These are phyloP conservation scores for Ibidorhyncha struthersii DNA, from an alignment of 2,113 vertebrate genomes.

Conservation along the genomic window DNA sequence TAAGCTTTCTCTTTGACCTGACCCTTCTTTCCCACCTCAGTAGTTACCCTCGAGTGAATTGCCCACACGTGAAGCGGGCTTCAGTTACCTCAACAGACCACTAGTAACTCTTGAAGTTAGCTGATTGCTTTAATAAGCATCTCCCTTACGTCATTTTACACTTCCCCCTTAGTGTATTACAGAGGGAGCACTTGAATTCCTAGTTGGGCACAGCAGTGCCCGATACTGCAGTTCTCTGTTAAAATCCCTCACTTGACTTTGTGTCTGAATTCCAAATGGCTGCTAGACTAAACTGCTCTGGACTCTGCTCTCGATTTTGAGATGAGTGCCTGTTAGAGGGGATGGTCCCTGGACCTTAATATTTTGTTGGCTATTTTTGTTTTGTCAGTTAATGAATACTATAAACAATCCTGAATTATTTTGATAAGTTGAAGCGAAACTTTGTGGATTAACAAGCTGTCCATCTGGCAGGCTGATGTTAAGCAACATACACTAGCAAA, in stretches of 20 bases:
- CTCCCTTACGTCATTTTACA: background rate
- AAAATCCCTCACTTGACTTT: background rate
- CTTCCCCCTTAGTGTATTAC: background rate
- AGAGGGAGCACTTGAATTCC: background rate
- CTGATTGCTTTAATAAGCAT: background rate
- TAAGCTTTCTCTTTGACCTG: background rate
- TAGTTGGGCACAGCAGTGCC: background rate
- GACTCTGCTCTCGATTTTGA: background rate
- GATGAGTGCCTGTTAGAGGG: background rate
- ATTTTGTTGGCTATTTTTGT: background rate
- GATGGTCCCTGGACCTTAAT: background rate
- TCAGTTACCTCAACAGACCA: background rate
- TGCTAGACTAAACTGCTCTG: background rate
- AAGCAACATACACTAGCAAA: constrained; percentile 91
- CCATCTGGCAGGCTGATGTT: constrained; percentile 78
- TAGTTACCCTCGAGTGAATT: background rate
- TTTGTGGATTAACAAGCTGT: background rate
- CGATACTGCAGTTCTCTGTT: background rate
- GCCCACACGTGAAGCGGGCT: background rate
- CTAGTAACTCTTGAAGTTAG: background rate
- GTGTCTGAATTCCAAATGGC: background rate
- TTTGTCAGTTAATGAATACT: background rate
- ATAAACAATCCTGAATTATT: background rate
- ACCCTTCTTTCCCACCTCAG: background rate
- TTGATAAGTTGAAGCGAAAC: background rate